phyloP scores from a whole-genome alignment of 1,140 invertebrate species.

The Eriosoma lanigerum region DNA sequence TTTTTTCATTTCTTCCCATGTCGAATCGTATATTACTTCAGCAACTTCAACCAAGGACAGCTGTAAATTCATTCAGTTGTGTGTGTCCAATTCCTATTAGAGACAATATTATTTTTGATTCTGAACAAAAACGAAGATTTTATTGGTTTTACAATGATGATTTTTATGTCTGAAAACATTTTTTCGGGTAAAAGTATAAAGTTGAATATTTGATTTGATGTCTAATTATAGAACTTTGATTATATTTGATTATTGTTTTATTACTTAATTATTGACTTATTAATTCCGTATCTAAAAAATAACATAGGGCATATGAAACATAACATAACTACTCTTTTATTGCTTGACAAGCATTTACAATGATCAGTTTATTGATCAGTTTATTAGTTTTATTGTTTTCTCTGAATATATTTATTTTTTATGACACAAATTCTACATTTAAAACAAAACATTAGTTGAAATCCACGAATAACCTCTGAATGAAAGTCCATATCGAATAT shows the following conservation, averaged over 20 bases:
- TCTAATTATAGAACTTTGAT: too few relatives aligned
- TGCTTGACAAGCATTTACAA: slow-evolving; percentile 18
- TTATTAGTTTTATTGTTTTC: not conserved
- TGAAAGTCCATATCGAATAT: too few relatives aligned
- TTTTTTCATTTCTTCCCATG: too few relatives aligned
- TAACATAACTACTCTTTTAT: not conserved
- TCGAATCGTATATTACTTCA: not conserved
- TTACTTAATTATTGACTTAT: too few relatives aligned
- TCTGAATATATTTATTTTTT: not conserved
- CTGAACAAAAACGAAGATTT: too few relatives aligned
- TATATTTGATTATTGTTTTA: not conserved
- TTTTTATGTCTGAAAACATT: too few relatives aligned
- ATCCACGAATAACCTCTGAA: not conserved
- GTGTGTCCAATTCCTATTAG: slow-evolving; percentile 3
- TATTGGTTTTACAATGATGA: too few relatives aligned
- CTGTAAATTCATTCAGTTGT: not conserved
- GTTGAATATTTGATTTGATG: too few relatives aligned
- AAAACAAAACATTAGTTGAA: not conserved
- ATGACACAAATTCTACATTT: not conserved
- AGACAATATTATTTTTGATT: not conserved
- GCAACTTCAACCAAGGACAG: not conserved
- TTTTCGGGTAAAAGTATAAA: too few relatives aligned
- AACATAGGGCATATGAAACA: not conserved
- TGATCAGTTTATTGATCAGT: not conserved
- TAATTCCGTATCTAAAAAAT: too few relatives aligned